These are phyloP conservation scores for Lathamus discolor DNA, from an alignment of 2,113 vertebrate species.

Conservation along the genomic window DNA sequence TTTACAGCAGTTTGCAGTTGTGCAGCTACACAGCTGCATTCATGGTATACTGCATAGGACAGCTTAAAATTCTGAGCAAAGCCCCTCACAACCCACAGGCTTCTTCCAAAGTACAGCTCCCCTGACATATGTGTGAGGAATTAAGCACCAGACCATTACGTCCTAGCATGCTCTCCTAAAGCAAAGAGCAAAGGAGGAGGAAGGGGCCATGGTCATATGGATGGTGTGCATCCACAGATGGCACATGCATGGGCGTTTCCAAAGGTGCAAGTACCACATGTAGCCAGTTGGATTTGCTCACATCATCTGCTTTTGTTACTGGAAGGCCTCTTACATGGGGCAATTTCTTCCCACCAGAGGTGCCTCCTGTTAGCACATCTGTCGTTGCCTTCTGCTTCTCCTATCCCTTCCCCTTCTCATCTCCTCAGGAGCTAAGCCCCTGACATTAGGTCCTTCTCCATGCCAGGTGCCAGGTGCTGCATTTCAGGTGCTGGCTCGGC, in stretches of 20 bases:
- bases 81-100: neutral
- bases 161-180: neutral
- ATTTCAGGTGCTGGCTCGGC: rapidly evolving
- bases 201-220: neutral
- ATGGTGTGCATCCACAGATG: neutral
- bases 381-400: neutral
- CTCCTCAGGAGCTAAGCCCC: neutral
- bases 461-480: neutral
- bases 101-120: neutral
- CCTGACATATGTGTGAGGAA: neutral
- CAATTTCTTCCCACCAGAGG: neutral
- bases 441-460: neutral
- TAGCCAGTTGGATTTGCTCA: neutral
- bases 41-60: neutral
- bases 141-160: neutral
- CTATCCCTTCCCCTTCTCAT: neutral
- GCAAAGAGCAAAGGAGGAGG: neutral
- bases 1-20: neutral
- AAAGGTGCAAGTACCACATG: neutral
- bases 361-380: neutral
- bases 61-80: neutral
- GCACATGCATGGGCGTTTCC: neutral
- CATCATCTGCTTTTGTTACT: neutral
- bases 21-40: neutral
- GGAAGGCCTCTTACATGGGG: neutral